A percentile compares a stretch with the other conserved stretches of the same genome.
These are phyloP conservation scores for Scaptomyza graminum DNA, from an alignment of 1,140 invertebrate species.

Conservation along the genomic window DNA sequence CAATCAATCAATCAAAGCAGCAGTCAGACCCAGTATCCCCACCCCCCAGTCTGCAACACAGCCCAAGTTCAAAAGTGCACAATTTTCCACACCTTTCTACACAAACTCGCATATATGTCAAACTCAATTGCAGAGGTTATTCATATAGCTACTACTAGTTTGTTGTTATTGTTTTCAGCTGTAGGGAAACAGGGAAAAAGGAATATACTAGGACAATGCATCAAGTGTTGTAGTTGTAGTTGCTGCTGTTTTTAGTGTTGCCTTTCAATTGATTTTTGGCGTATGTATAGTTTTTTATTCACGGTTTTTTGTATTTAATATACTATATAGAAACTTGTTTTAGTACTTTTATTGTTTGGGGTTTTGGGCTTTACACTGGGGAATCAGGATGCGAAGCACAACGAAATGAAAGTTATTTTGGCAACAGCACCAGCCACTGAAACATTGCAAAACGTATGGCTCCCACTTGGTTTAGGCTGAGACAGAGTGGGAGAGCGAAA, in stretches of 20 bases:
- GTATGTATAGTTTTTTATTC: constrained; percentile 34
- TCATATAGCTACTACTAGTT: constrained; percentile 50
- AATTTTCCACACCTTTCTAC: neutral
- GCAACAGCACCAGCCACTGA: constrained; percentile 40
- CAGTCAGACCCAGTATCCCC: constrained; percentile 5
- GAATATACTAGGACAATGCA: constrained; percentile 36
- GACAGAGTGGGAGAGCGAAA: constrained; percentile 1
- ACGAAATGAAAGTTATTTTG: constrained; percentile 29
- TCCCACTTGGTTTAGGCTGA: constrained; percentile 65
- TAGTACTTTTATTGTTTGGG: constrained; percentile 57
- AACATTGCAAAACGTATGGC: constrained; percentile 74
- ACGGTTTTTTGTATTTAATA: constrained; percentile 18
- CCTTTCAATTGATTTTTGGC: constrained; percentile 65
- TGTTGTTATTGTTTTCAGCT: neutral
- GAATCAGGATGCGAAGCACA: constrained; percentile 21
- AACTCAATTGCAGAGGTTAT: constrained; percentile 67
- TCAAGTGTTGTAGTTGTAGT: constrained; percentile 19
- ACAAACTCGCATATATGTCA: constrained; percentile 47
- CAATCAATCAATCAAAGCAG: constrained; percentile 59
- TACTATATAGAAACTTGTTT: constrained; percentile 20
- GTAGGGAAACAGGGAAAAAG: neutral
- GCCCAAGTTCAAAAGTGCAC: constrained; percentile 11
- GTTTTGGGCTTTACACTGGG: constrained; percentile 20
- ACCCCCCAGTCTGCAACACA: too few species aligned
- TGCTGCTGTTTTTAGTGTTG: neutral